A percentile compares a stretch with the other conserved stretches of the same genome.
phyloP scores from a whole-genome alignment of 2,797 vertebrate species.

The Oreortyx pictus region DNA sequence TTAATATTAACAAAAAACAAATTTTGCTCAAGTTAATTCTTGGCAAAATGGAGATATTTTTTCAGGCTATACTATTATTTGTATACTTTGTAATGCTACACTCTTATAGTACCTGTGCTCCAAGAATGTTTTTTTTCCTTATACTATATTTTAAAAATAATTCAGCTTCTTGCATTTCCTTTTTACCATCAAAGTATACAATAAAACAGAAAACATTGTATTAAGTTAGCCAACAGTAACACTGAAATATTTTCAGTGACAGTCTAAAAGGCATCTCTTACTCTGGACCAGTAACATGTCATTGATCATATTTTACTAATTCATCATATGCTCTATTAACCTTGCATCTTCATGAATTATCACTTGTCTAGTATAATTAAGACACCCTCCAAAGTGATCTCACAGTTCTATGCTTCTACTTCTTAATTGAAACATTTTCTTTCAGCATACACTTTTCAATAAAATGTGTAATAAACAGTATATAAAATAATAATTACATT shows the following conservation, averaged over 20 bases:
- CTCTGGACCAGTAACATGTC: accelerated
- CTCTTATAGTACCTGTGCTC: accelerated
- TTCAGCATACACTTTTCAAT: neutral
- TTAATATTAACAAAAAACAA: neutral
- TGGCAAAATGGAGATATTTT: neutral
- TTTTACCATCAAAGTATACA: neutral
- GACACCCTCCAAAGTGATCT: accelerated
- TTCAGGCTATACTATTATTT: neutral
- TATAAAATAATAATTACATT: neutral
- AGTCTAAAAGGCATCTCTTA: neutral
- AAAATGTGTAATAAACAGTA: neutral
- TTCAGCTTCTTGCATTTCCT: neutral
- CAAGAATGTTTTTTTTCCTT: accelerated
- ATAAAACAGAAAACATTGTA: neutral
- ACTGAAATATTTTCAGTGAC: neutral
- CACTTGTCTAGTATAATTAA: neutral
- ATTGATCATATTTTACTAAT: neutral
- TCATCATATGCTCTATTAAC: neutral
- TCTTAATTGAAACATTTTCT: neutral
- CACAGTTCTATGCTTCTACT: neutral
- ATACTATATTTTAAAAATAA: neutral
- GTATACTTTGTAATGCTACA: neutral
- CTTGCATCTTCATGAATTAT: neutral
- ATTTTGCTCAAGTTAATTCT: neutral
- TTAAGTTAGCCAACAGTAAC: neutral